Evolutionary conservation across 2,113 vertebrate species (phyloP).

Genomic region (Plestiodon gilberti): DNA sequence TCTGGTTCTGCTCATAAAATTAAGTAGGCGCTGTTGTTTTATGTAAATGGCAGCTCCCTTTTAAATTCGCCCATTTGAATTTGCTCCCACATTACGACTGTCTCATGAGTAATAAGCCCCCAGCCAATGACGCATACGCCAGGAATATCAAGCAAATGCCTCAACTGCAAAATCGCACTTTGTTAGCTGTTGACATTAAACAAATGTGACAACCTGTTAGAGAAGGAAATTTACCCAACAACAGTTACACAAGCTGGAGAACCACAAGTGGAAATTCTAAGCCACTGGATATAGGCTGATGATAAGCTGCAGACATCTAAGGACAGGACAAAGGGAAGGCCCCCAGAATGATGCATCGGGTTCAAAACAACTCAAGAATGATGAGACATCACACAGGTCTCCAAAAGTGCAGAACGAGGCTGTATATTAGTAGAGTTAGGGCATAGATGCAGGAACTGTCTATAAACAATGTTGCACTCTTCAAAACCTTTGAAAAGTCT

Average conservation of each 20-base stretch:
- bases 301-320: slow-evolving; percentile 4
- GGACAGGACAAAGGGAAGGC: slow-evolving; percentile 6
- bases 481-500: background rate
- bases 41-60: background rate
- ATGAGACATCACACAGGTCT: background rate
- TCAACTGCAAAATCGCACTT: slow-evolving; percentile 25
- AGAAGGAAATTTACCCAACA: slow-evolving; percentile 41
- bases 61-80: slow-evolving; percentile 23
- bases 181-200: slow-evolving; percentile 42
- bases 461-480: background rate
- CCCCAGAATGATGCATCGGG: background rate
- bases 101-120: slow-evolving; percentile 19
- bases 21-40: background rate
- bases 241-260: slow-evolving; percentile 17
- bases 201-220: slow-evolving; percentile 33
- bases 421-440: background rate
- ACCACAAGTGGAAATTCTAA: slow-evolving; percentile 6
- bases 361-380: background rate
- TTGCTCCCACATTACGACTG: background rate
- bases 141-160: slow-evolving; percentile 22
- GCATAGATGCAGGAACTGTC: background rate
- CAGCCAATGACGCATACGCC: slow-evolving; percentile 11
- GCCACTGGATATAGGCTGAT: background rate
- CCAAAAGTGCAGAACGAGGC: too few species aligned
- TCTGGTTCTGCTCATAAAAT: slow-evolving; percentile 23